Base-by-base conservation (phyloP, 2,113 vertebrate genomes). In the Brachyistius frenatus region DNA sequence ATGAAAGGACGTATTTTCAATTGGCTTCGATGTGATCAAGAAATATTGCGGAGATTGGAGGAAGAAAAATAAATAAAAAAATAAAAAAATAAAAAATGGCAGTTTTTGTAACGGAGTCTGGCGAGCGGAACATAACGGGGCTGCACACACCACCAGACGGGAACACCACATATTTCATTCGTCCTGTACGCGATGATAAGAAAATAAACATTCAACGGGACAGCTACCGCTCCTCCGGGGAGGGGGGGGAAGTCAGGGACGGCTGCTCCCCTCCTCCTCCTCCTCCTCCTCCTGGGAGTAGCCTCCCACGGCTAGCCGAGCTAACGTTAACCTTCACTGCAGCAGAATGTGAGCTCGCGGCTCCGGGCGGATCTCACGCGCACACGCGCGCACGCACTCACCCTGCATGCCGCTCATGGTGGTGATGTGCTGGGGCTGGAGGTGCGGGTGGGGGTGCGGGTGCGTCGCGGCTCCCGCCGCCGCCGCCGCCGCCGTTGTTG, bases 401-500 rank as follows among this genome's bases (percentile, higher is more conserved):
- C 97, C 96, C 94, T 97, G 96, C 95, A 97, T 95, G 95, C 95
- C 95, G 96, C 95, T 96, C 92, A 96, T 93, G 33, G 96, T 94
- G 47, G 93, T 94, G 41, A 92, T 88, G 88, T 94, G 91, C 63
- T 93, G 94, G 5, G 86, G 55, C 55, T 91, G 93, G 60, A 75
- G 49, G 11, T 23, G 23, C 1, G 44, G 44, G 7, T 46, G 78
- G 39, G 49, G 86, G 32, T 84, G 88, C 39, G 90, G 92, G 90
- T 87, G 64, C 1, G 94, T 70, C 57, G 92, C 70, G 41, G 89
- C 61, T 30, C 89, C 92, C 9, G 81, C n/a, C n/a, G n/a, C n/a
- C 64, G 84, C 53, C 83, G 41, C 62, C 83, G 68, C 85, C 81
- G 87, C 78, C 23, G 23, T 23, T 79, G 87, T 56, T 84, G 41